Base-by-base conservation (phyloP, 2,888 invertebrate genomes). In the Blera fallax region DNA sequence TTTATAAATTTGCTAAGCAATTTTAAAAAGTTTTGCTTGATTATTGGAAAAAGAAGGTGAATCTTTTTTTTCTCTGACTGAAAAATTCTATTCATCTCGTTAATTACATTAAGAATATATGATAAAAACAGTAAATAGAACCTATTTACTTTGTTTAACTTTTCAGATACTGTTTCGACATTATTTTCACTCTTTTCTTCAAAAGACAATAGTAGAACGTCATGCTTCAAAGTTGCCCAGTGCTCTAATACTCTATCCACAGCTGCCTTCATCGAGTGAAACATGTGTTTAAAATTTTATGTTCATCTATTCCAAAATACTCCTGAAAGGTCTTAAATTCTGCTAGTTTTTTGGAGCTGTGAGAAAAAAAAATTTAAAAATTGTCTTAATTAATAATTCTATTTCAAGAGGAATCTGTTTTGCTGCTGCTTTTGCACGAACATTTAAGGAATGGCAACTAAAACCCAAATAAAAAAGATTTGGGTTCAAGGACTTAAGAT, bases 401-500 rank as follows among this genome's bases (percentile, higher is more conserved):
- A 32, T 5, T 40, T 32, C 27, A 7, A 52, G 3, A 14, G 67
- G 60, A 50, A 82, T 48, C 4, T 11, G 29, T 67, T 69, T 78
- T 21, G 40, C 14, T 7, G 70, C 79, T 37, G 83, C 79, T 40
- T 73, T 62, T 11, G 73, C 48, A 45, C 83, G 84, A 24, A 79
- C 21, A 56, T 79, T 78, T 8, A 83, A 21, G 6, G 87, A 87
- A 78, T 89, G 89, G 50, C 89, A 90, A 10, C 88, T 87, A 73
- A 89, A 89, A 54, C 88, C 88, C 32, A 88, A 62, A 10, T 89
- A 87, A 87, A 88, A 89, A 45, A 89, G 74, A 50, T 88, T 80
- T 27, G 88, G 87, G 29, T 87, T 72, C 24, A 88, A 60, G 43
- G 85, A 45, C 70, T 77, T 78, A 48, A 89, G 84, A 32, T 69